phyloP scores from a whole-genome alignment of 2,888 invertebrate species.

The Troides oblongomaculatus region DNA sequence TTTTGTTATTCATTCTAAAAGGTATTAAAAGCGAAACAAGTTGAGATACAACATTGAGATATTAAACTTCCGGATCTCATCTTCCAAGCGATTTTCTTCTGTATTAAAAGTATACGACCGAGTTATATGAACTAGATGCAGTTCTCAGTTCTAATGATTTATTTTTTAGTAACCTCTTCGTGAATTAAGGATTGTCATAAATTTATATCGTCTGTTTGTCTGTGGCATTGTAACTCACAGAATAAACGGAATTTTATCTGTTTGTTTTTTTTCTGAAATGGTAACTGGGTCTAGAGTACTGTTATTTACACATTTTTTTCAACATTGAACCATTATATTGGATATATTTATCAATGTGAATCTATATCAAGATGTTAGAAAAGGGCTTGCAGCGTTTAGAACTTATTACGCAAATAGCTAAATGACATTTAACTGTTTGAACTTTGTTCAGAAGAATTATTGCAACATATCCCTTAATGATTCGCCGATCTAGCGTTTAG shows the following conservation, averaged over 20 bases:
- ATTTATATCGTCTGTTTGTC: no score
- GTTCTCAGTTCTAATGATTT: no score
- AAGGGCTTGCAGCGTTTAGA: slow-evolving; percentile 8
- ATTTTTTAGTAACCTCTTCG: no score
- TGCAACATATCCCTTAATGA: slow-evolving; percentile 18
- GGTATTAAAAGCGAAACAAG: background rate
- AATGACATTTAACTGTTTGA: slow-evolving; percentile 26
- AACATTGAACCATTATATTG: background rate
- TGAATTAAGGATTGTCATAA: no score
- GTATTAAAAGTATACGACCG: background rate
- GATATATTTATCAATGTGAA: background rate
- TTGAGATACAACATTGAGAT: background rate
- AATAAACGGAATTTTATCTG: background rate
- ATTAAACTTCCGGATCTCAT: background rate
- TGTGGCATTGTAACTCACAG: background rate
- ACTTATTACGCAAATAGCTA: slow-evolving; percentile 25
- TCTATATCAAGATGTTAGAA: slow-evolving; percentile 1
- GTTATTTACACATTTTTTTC: no score
- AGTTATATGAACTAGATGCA: no score
- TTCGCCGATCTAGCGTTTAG: slow-evolving; percentile 7
- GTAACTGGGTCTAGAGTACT: background rate
- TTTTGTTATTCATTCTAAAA: background rate
- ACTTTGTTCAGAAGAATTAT: slow-evolving; percentile 19
- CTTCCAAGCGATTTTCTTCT: background rate
- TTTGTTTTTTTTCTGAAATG: background rate